These are phyloP conservation scores for Tipula confusa DNA, from an alignment of 2,888 invertebrate genomes.

Conservation along the genomic window DNA sequence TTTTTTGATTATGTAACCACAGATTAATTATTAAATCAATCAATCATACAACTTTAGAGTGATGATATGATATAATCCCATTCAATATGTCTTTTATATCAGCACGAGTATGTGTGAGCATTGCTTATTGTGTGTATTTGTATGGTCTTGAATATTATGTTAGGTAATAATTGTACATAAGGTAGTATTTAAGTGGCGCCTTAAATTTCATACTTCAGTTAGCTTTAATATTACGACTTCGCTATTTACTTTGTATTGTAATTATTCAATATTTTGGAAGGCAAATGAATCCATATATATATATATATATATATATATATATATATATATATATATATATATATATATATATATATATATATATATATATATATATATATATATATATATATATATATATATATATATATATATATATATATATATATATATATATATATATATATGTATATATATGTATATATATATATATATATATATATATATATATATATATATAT, in stretches of 20 bases:
- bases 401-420: too few relatives aligned
- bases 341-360: too few relatives aligned
- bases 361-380: too few relatives aligned
- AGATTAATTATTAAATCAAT: not conserved
- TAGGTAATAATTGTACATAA: not conserved
- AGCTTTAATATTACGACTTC: not conserved
- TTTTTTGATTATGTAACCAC: not conserved
- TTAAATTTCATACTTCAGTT: not conserved
- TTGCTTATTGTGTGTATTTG: not conserved
- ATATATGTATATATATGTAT: too few relatives aligned
- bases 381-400: too few relatives aligned
- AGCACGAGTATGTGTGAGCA: not conserved
- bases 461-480: too few relatives aligned
- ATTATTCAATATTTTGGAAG: not conserved
- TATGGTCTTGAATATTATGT: not conserved
- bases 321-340: too few relatives aligned
- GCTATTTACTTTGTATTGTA: not conserved
- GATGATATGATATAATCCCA: conserved; percentile 20
- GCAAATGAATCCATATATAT: too few relatives aligned
- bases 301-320: too few relatives aligned
- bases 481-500: too few relatives aligned
- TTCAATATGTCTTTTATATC: not conserved
- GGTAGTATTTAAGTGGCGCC: conserved; percentile 7
- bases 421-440: too few relatives aligned
- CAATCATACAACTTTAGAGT: not conserved